Conservation (phyloP, 2,888 invertebrate genomes). For the Periphyllus acericola region DNA sequence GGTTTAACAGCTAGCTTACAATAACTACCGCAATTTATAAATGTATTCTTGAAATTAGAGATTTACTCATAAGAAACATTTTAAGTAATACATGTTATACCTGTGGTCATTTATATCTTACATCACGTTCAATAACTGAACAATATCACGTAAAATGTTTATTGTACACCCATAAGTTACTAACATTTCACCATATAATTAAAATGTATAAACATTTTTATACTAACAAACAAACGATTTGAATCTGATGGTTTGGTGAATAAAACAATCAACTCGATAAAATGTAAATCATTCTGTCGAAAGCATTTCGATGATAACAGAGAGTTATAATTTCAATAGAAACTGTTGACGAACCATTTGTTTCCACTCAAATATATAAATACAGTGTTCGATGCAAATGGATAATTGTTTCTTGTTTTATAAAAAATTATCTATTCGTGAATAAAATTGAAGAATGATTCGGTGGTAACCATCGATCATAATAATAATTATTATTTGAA, state of each 20-base stretch:
- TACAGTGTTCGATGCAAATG: neutral
- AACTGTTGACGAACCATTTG: neutral
- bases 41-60: no score
- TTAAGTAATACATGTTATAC: no score
- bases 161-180: no score
- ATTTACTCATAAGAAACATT: no score
- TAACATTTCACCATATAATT: no score
- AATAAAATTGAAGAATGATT: neutral
- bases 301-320: neutral
- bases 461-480: neutral
- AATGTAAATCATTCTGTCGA: neutral
- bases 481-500: slow-evolving; percentile 25
- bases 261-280: neutral
- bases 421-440: neutral
- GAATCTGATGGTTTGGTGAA: neutral
- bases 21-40: no score
- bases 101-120: no score
- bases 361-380: neutral
- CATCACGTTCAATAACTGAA: no score
- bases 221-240: neutral
- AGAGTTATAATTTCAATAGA: neutral
- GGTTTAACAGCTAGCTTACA: neutral
- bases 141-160: no score
- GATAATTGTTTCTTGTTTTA: neutral
- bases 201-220: no score